Evolutionary conservation across 2,888 invertebrate species (phyloP).

Genomic region (Sinotaia quadrata): DNA sequence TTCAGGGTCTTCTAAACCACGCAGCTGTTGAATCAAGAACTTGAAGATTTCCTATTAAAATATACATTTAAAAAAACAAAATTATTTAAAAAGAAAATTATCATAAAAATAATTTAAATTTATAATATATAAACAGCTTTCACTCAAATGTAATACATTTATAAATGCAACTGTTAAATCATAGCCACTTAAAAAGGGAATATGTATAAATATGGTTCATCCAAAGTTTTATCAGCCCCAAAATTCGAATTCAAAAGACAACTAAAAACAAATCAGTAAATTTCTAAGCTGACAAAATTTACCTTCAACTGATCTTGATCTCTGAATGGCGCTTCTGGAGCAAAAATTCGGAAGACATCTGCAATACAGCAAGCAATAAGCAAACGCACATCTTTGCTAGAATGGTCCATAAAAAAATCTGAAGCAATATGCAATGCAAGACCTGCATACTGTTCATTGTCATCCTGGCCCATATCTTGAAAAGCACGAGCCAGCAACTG

Average conservation of each 20-base stretch:
- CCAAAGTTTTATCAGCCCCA: too few species aligned
- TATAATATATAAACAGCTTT: too few species aligned
- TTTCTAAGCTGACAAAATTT: constrained; percentile 27
- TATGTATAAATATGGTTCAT: too few species aligned
- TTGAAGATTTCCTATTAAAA: constrained; percentile 78
- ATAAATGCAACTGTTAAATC: too few species aligned
- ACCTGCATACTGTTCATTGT: constrained; percentile 78
- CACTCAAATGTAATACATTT: too few species aligned
- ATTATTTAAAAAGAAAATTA: background rate
- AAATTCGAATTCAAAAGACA: too few species aligned
- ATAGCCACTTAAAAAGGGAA: too few species aligned
- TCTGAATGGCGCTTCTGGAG: constrained; percentile 97
- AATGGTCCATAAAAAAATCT: constrained; percentile 91
- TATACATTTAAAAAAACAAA: background rate
- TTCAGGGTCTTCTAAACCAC: constrained; percentile 94
- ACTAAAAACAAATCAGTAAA: too few species aligned
- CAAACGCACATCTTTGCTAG: constrained; percentile 92
- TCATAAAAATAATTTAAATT: background rate
- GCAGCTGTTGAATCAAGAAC: constrained; percentile 93
- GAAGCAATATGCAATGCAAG: constrained; percentile 93
- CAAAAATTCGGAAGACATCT: constrained; percentile 95
- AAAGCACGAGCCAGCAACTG: constrained; percentile 83
- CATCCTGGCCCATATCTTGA: constrained; percentile 94
- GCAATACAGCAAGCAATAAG: constrained; percentile 97
- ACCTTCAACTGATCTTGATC: constrained; percentile 92